Conservation (phyloP, 2,888 invertebrate genomes). For the Cerceris ruficornis region DNA sequence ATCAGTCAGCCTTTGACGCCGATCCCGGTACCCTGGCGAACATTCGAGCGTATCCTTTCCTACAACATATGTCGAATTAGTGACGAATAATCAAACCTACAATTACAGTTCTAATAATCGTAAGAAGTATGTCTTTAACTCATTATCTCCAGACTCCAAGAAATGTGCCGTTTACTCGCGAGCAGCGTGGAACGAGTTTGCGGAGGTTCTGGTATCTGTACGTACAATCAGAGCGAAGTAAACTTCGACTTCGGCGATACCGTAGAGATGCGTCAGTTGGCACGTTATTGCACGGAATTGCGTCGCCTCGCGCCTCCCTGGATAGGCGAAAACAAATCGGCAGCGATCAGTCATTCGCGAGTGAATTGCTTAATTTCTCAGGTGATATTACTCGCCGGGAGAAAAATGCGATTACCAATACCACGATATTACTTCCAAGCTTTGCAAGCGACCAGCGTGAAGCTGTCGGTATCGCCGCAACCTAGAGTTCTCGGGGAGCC, state of each 20-base stretch:
- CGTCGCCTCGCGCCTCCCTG: conserved; percentile 78
- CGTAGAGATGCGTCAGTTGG: conserved; percentile 78
- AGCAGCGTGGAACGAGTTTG: conserved; percentile 89
- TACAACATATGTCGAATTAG: not conserved
- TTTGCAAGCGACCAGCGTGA: conserved; percentile 91
- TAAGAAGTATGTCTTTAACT: conserved; percentile 44
- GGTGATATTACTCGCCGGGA: conserved; percentile 82
- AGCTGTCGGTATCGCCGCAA: conserved; percentile 91
- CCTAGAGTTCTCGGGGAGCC: conserved; percentile 91
- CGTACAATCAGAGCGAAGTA: conserved; percentile 69
- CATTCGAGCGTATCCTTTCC: conserved; percentile 81
- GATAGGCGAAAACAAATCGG: conserved; percentile 79
- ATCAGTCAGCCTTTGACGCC: conserved; percentile 93
- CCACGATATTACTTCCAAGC: conserved; percentile 93
- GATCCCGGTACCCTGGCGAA: conserved; percentile 90
- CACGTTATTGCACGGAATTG: conserved; percentile 75
- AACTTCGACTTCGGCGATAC: conserved; percentile 77
- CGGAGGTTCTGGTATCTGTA: conserved; percentile 70
- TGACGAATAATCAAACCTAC: not conserved
- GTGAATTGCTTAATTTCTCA: conserved; percentile 85
- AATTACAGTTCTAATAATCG: not conserved
- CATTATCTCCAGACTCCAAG: conserved; percentile 86
- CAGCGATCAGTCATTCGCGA: conserved; percentile 80
- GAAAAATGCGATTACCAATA: conserved; percentile 83
- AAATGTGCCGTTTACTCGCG: conserved; percentile 90